Base-by-base conservation (phyloP, 2,797 vertebrate species). In the Tadarida brasiliensis region DNA sequence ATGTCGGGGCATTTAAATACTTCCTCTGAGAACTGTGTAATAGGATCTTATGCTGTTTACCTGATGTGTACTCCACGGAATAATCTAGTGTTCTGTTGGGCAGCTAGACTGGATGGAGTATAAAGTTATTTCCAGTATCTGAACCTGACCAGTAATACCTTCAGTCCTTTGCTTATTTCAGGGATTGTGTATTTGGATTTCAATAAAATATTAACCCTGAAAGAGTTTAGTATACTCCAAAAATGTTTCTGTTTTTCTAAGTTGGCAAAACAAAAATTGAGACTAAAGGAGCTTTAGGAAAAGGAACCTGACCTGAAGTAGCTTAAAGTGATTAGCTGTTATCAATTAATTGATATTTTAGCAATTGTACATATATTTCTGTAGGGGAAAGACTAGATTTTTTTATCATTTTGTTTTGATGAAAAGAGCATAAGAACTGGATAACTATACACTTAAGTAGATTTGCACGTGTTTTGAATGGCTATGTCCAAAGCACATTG, bases 1-100 rank as follows among this genome's bases (percentile, higher is more conserved):
- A 93, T 91, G 22, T 88, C 71, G 59, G 91, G 24, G 17, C 39
- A 93, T 90, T 96, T 89, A 76, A 90, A 80, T 93, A 67, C 71
- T 93, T 91, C 89, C 59, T 95, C 57, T 87, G 94, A 97, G 80
- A 95, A 90, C 39, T 89, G 9, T 54, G 68, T 92, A 89, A 91
- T 49, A 96, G 76, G n/a, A 96, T 92, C 57, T 77, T 84, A 73
- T 24, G 70, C 49, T 63, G 12, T 87, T 92, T 92, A 88, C 57
- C 51, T 86, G 73, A 94, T 88, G 33, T 70, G 35, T 71, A 80
- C 20, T 88, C 20, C 49, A 77, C 20, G 33, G 59, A 94, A 87
- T 94, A 89, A 78, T 47, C 47, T 74, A 47, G 26, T 86, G 63
- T 77, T 95, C 59, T 76, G 22, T 73, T 80, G 47, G 39, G 65